Base-by-base conservation (phyloP, 2,888 invertebrate genomes). In the Drosophila kambysellisi region DNA sequence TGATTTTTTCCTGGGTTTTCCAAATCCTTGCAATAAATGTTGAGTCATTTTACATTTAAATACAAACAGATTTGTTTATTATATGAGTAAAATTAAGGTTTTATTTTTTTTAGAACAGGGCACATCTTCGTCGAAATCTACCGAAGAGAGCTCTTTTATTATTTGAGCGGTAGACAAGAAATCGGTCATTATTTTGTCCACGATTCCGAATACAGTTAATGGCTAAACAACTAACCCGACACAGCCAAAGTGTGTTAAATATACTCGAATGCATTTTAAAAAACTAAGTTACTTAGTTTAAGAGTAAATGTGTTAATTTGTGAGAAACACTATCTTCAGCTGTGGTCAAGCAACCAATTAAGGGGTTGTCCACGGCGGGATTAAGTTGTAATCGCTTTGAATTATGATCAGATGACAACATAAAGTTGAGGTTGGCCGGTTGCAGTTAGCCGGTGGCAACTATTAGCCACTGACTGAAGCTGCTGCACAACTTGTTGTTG, bases 331-430 rank as follows among this genome's bases (percentile, higher is more conserved):
- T 74, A 59, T 81, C 48, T 58, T 48, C 46, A 46, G 30, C 52
- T 62, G 15, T 66, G 67, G 69, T 69, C 52, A 74, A 74, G 30
- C n/a, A 48, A 61, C 52, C 29, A 37, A 58, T 59, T 59, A 39
- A 48, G 37, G 30, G 33, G 53, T 20, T 41, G 56, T 20, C 62
- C 54, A 53, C 61, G 64, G 53, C 63, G 30, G 57, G 57, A 72
- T 76, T 69, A 72, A 80, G 86, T 75, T 73, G 78, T 90, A 85
- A 89, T 85, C 56, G 81, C 37, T 72, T 74, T 54, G 66, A 80
- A 84, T 91, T 91, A 85, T 89, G 82, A 88, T 62, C 70, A 76
- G 76, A 79, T 72, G 76, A 53, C 65, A 25, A 25, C 20, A 25
- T 8, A 25, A 25, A 25, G 58, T 37, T 65, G 52, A 71, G 51